Conservation (phyloP, 2,888 invertebrate genomes). For the Imbricaverruca yamaguchii region DNA sequence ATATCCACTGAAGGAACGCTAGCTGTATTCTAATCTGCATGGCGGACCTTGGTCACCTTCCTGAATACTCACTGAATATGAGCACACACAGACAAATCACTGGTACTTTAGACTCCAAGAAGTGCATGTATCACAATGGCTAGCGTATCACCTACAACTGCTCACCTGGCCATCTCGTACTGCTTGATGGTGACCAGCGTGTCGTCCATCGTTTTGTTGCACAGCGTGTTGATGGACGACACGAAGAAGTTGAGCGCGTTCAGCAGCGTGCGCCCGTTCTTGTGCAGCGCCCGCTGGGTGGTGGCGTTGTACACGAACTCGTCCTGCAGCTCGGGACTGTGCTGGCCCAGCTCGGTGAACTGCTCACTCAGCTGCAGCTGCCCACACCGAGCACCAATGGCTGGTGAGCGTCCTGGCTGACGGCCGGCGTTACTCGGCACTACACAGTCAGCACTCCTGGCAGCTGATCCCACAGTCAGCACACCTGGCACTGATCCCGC, state of each 20-base stretch:
- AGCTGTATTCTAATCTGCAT: too few relatives aligned
- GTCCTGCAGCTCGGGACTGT: constrained; percentile 75
- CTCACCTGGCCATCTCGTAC: constrained; percentile 65
- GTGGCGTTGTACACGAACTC: constrained; percentile 93
- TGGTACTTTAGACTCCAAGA: too few relatives aligned
- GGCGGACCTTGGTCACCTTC: too few relatives aligned
- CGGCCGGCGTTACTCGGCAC: too few relatives aligned
- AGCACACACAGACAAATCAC: too few relatives aligned
- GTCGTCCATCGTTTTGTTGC: constrained; percentile 97
- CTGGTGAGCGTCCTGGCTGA: too few relatives aligned
- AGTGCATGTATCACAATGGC: too few relatives aligned
- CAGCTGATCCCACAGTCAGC: too few relatives aligned
- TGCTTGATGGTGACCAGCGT: constrained; percentile 68
- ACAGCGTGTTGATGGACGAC: constrained; percentile 88
- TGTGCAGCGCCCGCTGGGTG: constrained; percentile 83
- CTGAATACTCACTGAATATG: too few relatives aligned
- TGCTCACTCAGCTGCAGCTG: constrained; percentile 33
- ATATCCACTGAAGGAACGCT: too few relatives aligned
- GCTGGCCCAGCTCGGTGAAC: constrained; percentile 33
- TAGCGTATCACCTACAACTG: neutral
- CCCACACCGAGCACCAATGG: neutral
- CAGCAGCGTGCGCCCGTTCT: constrained; percentile 86
- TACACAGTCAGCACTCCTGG: too few relatives aligned
- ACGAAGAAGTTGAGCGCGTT: constrained; percentile 94
- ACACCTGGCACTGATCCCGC: too few relatives aligned